A percentile compares a stretch with the other conserved stretches of the same genome.
phyloP scores from a whole-genome alignment of 2,888 invertebrate genomes.

The Sphaerophoria taeniata region DNA sequence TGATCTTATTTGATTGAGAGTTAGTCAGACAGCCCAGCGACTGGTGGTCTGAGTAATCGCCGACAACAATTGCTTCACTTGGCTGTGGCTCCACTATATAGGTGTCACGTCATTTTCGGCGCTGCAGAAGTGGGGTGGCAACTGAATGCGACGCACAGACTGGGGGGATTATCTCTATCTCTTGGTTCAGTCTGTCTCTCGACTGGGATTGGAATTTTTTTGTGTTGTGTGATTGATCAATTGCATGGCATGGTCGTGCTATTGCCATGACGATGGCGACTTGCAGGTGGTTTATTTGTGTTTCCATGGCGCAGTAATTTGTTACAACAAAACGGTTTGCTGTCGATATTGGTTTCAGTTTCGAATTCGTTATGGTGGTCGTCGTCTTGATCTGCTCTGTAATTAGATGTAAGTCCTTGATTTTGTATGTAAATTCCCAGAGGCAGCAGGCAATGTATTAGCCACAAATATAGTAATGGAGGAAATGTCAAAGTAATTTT shows the following conservation, averaged over 20 bases:
- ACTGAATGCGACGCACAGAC: background rate
- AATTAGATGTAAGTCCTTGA: constrained; percentile 67
- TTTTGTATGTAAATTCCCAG: constrained; percentile 37
- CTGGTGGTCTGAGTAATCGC: constrained; percentile 63
- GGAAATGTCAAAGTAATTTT: constrained; percentile 73
- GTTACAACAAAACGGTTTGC: constrained; percentile 30
- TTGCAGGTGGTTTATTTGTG: constrained; percentile 70
- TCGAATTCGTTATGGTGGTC: background rate
- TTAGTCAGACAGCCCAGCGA: constrained; percentile 69
- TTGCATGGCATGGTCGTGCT: constrained; percentile 57
- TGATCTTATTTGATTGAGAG: constrained; percentile 73
- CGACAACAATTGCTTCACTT: constrained; percentile 34
- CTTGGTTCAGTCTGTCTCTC: constrained; percentile 22
- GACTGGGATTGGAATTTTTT: constrained; percentile 15
- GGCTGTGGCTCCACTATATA: background rate
- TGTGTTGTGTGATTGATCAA: constrained; percentile 62
- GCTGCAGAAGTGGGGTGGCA: no score
- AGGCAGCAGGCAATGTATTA: background rate
- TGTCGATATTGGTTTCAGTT: constrained; percentile 7
- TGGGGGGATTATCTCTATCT: constrained; percentile 44
- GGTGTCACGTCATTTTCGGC: no score
- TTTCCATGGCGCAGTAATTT: constrained; percentile 17
- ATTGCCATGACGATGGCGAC: background rate
- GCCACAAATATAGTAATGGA: constrained; percentile 38
- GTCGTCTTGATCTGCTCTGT: constrained; percentile 14